These are phyloP conservation scores for Synergus umbraculus DNA, from an alignment of 2,888 invertebrate genomes.

Conservation along the genomic window DNA sequence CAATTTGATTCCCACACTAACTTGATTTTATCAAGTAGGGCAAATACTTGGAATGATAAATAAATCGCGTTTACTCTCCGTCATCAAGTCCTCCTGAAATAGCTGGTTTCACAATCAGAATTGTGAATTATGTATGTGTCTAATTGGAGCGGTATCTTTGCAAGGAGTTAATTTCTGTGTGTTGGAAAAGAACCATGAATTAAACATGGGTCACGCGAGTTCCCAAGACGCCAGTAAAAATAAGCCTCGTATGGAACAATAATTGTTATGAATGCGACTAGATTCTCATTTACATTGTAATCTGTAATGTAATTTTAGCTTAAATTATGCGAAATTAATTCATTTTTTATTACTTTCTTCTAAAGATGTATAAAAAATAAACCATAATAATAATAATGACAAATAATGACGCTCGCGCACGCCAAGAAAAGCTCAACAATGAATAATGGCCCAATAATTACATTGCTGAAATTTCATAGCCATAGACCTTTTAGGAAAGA, in stretches of 20 bases:
- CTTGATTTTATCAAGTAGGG: neutral
- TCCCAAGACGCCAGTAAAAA: neutral
- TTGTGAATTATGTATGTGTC: slow-evolving; percentile 27
- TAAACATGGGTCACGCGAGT: slow-evolving; percentile 15
- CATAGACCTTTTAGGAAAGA: neutral
- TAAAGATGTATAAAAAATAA: slow-evolving; percentile 4
- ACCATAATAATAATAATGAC: neutral
- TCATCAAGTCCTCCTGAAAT: neutral
- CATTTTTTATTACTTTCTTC: slow-evolving; percentile 11
- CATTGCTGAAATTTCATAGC: neutral
- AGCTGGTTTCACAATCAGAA: slow-evolving; percentile 5
- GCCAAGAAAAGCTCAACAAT: neutral
- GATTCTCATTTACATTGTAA: slow-evolving; percentile 28
- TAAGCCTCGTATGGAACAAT: slow-evolving; percentile 6
- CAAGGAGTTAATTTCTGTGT: slow-evolving; percentile 10
- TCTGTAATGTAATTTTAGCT: neutral
- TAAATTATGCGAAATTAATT: neutral
- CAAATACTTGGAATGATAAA: neutral
- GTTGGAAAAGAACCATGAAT: slow-evolving; percentile 22
- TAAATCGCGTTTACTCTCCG: neutral
- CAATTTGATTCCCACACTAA: neutral
- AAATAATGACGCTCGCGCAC: neutral
- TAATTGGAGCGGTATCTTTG: slow-evolving; percentile 16
- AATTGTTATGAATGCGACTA: slow-evolving; percentile 22
- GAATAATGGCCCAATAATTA: neutral